Base-by-base conservation (phyloP, 1,140 invertebrate species). In the Philotrypesis tridentata region DNA sequence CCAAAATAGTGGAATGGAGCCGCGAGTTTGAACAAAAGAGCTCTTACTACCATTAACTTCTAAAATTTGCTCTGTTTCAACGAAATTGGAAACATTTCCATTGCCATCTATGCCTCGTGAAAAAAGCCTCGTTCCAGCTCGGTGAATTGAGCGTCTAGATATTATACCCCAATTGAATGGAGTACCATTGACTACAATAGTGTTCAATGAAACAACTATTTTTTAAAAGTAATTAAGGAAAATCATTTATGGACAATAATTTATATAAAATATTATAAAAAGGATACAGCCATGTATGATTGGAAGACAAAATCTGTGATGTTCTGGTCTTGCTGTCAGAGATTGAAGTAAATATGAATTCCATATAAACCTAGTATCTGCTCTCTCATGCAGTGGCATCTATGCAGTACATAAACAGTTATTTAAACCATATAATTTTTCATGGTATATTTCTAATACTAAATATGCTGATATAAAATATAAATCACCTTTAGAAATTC, bases 1-100 rank as follows among this genome's bases (percentile, higher is more conserved):
- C 99, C 99, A 99, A 91, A 94, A 97, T 67, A 99, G 91, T 27
- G 99, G 99, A 88, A 99, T 99, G 0, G 98, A 99, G 14, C 99
- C 99, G 63, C 99, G 92, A 82, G 96, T 96, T 93, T 99, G 98
- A 8, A 99, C 96, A 92, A 98, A 99, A 25, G 98, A 98, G 78
- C 96, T 95, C 80, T 94, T 94, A 87, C 95, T 94, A 4, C 96
- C 95, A 81, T 94, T 94, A 0, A 92, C 94, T 87, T 96, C 96
- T 3, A 96, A 92, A 83, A 96, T 95, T 89, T 96, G 96, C 86
- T 97, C 96, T 0, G 98, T 99, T 93, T 99, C 98, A 0, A 99
- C 98, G 92, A 96, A 99, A 93, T 99, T 99, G 0, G 99, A 98
- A 63, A 98, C 97, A 88, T 98, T 94, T 1, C 98, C 98, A 84